Base-by-base conservation (phyloP, 2,888 invertebrate species). In the Hemithea aestivaria region DNA sequence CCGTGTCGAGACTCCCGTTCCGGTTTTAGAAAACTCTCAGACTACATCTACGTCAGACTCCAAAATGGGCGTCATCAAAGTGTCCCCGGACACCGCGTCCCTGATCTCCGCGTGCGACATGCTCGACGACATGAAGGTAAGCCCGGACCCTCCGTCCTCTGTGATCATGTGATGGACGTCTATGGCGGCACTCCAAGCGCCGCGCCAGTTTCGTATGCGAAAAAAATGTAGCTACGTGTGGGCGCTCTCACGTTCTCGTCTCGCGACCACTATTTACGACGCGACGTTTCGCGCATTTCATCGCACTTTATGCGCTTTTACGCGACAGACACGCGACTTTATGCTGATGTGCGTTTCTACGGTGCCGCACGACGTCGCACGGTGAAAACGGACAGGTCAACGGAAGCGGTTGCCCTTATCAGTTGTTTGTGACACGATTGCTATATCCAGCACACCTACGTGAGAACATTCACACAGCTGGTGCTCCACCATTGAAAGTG, bases 81-180 rank as follows among this genome's bases (percentile, higher is more conserved):
- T 84, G 68, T 73, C 70, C 56, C 74, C 81, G 46, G 85, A 87
- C 67, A 71, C 83, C 56, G 74, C 74, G 49, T 73, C 75, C 56
- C 73, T 84, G 48, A 76, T 82, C 69, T 84, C 87, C 32, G 84
- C 60, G 23, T 85, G 85, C 54, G 87, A 87, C 48, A 63, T 85
- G 74, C 82, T 87, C 72, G 87, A 87, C 58, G 85, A 87, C 45
- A 81, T 85, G 81, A 80, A 79, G 84, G 85, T 87, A 70, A 79
- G 81, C 73, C 68, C 45, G 57, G 51, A 51, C 51, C 26, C 23
- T 6, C 34, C 44, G 61, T 16, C 16, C 2, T 16, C 16, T 33
- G 28, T 12, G 28, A 33, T 41, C 41, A 41, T 36, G 41, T 41
- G 41, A 41, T 12, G 21, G 16, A 21, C 10, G 10, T 11, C n/a